Conservation (phyloP, 2,113 vertebrate genomes). For the Bolborhynchus lineola region DNA sequence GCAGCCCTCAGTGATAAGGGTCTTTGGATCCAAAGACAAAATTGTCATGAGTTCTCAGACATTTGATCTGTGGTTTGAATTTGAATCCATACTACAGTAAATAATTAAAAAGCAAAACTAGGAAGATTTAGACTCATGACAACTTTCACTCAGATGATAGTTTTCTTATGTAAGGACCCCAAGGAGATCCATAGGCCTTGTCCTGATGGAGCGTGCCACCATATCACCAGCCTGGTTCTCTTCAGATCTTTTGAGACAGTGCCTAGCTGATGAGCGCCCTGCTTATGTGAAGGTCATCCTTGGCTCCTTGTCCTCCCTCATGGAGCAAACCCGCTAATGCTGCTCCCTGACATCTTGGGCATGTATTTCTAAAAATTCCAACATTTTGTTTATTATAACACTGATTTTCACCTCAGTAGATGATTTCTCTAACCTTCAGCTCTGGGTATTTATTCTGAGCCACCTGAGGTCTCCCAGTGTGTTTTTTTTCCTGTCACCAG, state of each 20-base stretch:
- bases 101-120: background rate
- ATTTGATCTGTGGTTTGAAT: background rate
- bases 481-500: background rate
- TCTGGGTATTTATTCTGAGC: background rate
- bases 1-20: background rate
- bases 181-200: background rate
- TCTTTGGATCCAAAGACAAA: background rate
- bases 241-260: background rate
- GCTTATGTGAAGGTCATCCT: background rate
- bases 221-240: background rate
- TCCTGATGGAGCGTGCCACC: background rate
- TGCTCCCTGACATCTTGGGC: background rate
- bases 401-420: background rate
- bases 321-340: accelerated
- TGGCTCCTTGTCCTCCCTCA: background rate
- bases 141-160: background rate
- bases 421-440: background rate
- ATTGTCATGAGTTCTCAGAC: background rate
- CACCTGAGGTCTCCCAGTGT: background rate
- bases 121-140: background rate
- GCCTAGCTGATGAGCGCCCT: background rate
- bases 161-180: background rate
- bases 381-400: background rate
- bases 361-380: background rate
- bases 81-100: background rate